Conservation (phyloP, 2,113 vertebrate genomes). For the Ceyx margarethae region DNA sequence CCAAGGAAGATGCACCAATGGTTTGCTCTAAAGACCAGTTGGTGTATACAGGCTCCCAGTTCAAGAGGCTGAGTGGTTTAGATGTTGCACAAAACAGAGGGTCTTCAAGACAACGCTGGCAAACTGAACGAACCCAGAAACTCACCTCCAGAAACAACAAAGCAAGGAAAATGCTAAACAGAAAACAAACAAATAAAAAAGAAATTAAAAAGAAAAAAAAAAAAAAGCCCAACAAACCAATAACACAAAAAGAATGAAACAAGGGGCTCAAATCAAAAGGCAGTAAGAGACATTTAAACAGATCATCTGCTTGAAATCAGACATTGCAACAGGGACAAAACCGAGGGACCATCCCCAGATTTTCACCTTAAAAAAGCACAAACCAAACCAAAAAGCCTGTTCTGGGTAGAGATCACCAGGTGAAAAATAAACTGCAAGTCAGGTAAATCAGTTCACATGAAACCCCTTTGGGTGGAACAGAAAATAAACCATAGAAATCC, state of each 20-base stretch:
- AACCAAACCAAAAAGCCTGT: not conserved
- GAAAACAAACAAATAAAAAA: conserved; percentile 16
- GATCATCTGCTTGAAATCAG: not conserved
- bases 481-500: not conserved
- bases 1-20: conserved; percentile 49
- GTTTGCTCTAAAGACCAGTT: not conserved
- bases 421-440: not conserved
- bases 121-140: not conserved
- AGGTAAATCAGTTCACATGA: not conserved
- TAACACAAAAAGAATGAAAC: conserved; percentile 3
- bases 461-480: not conserved
- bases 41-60: not conserved
- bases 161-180: conserved; percentile 43
- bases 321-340: not conserved
- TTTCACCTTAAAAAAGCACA: not conserved
- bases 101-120: not conserved
- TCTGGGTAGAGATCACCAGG: conserved; percentile 40
- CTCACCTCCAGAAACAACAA: conserved; percentile 54
- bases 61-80: not conserved
- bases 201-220: not conserved
- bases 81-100: not conserved
- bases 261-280: not conserved
- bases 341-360: accelerated
- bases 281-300: not conserved
- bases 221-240: not conserved